Base-by-base conservation (phyloP, 2,888 invertebrate species). In the Drosophila fulvimacula region DNA sequence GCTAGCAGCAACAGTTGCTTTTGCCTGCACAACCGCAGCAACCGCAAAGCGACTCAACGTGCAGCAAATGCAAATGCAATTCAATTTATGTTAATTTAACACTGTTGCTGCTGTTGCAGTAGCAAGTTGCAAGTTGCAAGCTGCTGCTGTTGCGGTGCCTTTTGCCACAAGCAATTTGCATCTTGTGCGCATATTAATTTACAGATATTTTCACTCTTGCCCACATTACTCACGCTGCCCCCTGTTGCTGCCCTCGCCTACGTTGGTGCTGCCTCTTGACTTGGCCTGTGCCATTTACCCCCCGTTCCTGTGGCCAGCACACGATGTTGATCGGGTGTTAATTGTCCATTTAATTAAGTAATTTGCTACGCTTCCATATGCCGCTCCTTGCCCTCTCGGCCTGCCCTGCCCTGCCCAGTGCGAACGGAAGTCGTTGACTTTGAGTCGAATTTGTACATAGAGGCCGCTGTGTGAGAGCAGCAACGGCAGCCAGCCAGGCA, bases 61-160 rank as follows among this genome's bases (percentile, higher is more conserved):
- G 84, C 87, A 79, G 85, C 82, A 88, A 82, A 82, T 84, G 90
- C 90, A 91, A 91, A 91, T 90, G 91, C 91, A 91, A 91, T 90
- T 91, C 90, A 91, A 91, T 91, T 91, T 90, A 86, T 86, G 87
- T 83, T 88, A 87, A 91, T 91, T 91, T 90, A 90, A 91, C 88
- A 81, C 83, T 74, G 79, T 61, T 58, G 64, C 64, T 74, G 73
- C 55, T 68, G 68, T 52, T 75, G 78, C 58, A 58, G 72, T 48
- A 36, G 73, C 75, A 59, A 59, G 74, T 67, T 58, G 64, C 64
- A 73, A 53, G 60, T 49, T 49, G 56, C 44, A 51, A 53, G 44
- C 38, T 66, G 46, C 60, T 56, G 66, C 24, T 64, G 64, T 46
- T 61, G 69, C 82, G 83, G 79, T 82, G 82, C 74, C 83, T 87